Evolutionary conservation across 2,113 vertebrate species (phyloP).

Genomic region (Lycocorax pyrrhopterus): DNA sequence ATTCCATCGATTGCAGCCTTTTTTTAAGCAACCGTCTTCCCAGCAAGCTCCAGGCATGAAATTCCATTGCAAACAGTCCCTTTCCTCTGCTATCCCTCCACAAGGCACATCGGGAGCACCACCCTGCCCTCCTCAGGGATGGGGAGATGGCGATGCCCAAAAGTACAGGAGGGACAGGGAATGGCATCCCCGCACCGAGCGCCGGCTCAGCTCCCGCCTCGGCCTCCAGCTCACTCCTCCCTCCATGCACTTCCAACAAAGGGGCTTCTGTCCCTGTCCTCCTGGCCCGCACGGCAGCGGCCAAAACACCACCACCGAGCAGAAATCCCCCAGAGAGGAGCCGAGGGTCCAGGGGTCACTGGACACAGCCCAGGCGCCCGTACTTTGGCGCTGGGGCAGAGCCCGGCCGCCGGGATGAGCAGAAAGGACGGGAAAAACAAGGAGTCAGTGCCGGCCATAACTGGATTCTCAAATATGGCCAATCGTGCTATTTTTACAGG

Average conservation of each 20-base stretch:
- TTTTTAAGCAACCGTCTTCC: background rate
- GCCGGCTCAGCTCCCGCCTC: background rate
- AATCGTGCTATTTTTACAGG: slow-evolving; percentile 39
- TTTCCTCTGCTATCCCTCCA: background rate
- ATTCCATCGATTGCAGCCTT: background rate
- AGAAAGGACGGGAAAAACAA: background rate
- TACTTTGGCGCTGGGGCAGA: background rate
- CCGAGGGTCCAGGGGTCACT: background rate
- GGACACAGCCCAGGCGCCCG: background rate
- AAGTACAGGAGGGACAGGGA: background rate
- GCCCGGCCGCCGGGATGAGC: background rate
- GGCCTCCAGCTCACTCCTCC: background rate
- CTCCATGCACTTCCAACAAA: background rate
- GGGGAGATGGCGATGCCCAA: fast-evolving
- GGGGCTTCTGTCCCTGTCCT: background rate
- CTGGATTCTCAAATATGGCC: slow-evolving; percentile 4
- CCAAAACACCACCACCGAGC: background rate
- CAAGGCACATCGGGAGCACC: fast-evolving
- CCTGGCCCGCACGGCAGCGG: fast-evolving
- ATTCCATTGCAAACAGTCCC: background rate
- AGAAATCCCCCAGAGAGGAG: background rate
- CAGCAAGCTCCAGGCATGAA: background rate
- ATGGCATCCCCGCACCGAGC: background rate
- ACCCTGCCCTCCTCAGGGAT: background rate
- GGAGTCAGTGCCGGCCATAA: background rate